Percentiles rank a stretch among this genome's conserved stretches.
Evolutionary conservation across 2,888 invertebrate species (phyloP).

Genomic region (Tipula lateralis): DNA sequence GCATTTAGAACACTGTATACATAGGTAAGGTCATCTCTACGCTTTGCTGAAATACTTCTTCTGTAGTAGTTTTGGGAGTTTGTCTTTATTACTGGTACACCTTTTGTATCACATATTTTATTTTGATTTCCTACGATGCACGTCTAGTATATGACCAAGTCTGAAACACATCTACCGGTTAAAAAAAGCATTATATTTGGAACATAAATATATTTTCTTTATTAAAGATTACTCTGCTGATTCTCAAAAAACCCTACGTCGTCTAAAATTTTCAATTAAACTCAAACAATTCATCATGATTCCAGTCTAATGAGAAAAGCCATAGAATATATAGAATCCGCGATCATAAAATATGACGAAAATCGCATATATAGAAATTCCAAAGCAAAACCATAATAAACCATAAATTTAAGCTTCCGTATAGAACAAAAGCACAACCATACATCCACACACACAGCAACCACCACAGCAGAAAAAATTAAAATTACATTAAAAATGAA

Average conservation of each 20-base stretch:
- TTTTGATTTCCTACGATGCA: too few relatives aligned
- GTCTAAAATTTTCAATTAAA: not conserved
- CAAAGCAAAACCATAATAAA: not conserved
- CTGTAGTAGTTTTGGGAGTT: too few relatives aligned
- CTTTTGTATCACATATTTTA: too few relatives aligned
- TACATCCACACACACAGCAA: not conserved
- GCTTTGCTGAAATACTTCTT: too few relatives aligned
- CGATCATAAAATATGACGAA: not conserved
- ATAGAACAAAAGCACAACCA: not conserved
- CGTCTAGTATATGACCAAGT: too few relatives aligned
- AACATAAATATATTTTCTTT: too few relatives aligned
- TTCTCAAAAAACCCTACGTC: not conserved
- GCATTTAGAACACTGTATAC: too few relatives aligned
- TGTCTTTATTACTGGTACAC: too few relatives aligned
- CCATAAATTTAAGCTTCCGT: not conserved
- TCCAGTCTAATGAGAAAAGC: not conserved
- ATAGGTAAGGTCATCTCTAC: too few relatives aligned
- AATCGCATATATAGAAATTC: not conserved
- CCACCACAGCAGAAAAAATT: not conserved
- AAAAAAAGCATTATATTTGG: too few relatives aligned
- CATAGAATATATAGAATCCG: not conserved
- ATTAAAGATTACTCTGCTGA: too few relatives aligned
- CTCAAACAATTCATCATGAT: not conserved
- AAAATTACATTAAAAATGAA: conserved; percentile 24
- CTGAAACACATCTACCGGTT: too few relatives aligned